Base-by-base conservation (phyloP, 2,113 vertebrate species). In the Oncorhynchus kisutch region DNA sequence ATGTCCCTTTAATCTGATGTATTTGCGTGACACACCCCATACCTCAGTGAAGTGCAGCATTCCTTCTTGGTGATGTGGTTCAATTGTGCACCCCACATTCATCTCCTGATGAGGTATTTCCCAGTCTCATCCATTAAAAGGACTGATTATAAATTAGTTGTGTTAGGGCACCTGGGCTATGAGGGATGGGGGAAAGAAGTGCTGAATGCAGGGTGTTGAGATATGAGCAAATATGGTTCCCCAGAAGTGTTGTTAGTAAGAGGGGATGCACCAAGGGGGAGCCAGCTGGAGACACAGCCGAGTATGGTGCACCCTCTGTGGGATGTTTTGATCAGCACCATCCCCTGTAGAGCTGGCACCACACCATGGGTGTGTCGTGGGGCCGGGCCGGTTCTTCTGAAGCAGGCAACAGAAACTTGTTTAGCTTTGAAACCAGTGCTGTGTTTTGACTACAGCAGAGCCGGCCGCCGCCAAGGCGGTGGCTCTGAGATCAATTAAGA, bases 401-500 rank as follows among this genome's bases (percentile, higher is more conserved):
- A 45, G 39, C 9, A 45, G 39, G 39, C 39, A 45, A 70, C 77
- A 82, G 75, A 74, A 68, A 25, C 25, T 64, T 31, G n/a, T 79
- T 81, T 67, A 54, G 79, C 79, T 85, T 78, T 68, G 78, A 77
- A 67, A 83, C 75, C 13, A 9, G n/a, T 22, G 13, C 77, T 0
- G 31, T 88, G 83, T 88, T 89, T 83, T 87, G 80, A 88, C 85
- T 88, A 70, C 74, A 60, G 71, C 20, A 1, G 29, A 20, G 18
- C 62, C 14, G 67, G 70, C 65, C 70, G 71, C 51, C 0, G 57
- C 75, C 82, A 82, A 83, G 60, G 85, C 72, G 68, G 7, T 49
- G 73, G 82, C 80, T 81, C 78, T 67, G 82, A 82, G 80, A 88
- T 89, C 83, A 87, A 86, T 89, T 89, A 88, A 22, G 16, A 0